Evolutionary conservation across 37 sponge, comb jelly and placozoan genomes (phyloP).

Genomic region (Ephydatia muelleri): DNA sequence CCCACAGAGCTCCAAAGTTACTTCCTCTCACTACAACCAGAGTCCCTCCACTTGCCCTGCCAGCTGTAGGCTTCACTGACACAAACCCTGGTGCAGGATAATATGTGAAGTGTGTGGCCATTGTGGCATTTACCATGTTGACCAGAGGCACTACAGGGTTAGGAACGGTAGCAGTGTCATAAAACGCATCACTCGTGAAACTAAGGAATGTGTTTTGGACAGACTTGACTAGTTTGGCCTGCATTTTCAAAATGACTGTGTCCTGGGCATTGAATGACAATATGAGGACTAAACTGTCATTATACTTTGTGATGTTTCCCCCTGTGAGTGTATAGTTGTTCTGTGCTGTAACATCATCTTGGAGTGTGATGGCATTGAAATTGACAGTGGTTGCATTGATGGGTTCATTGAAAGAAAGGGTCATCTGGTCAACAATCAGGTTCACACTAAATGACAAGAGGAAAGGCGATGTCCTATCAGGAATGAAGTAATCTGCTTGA

Average conservation of each 20-base stretch:
- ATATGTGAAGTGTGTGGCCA: constrained; percentile 60
- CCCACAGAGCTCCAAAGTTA: constrained; percentile 73
- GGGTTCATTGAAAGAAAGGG: constrained; percentile 85
- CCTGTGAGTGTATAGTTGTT: constrained; percentile 74
- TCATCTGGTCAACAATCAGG: constrained; percentile 73
- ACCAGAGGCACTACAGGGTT: constrained; percentile 79
- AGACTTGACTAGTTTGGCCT: constrained; percentile 75
- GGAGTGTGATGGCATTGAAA: constrained; percentile 67
- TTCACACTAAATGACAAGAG: constrained; percentile 73
- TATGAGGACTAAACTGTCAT: constrained; percentile 48
- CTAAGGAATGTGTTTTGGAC: constrained; percentile 64
- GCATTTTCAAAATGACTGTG: constrained; percentile 50
- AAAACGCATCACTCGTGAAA: constrained; percentile 75
- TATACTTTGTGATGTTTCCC: constrained; percentile 35
- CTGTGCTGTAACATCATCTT: constrained; percentile 58
- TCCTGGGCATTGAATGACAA: constrained; percentile 61
- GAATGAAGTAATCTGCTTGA: constrained; percentile 61
- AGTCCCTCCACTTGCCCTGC: constrained; percentile 81
- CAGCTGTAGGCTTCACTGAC: constrained; percentile 78
- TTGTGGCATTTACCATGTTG: constrained; percentile 72
- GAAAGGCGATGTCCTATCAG: constrained; percentile 73
- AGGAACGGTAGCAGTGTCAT: constrained; percentile 83
- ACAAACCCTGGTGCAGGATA: constrained; percentile 78
- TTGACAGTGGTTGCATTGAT: constrained; percentile 62
- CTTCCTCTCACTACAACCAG: constrained; percentile 59